Conservation (phyloP, 2,113 vertebrate species). For the Symphodus melops region DNA sequence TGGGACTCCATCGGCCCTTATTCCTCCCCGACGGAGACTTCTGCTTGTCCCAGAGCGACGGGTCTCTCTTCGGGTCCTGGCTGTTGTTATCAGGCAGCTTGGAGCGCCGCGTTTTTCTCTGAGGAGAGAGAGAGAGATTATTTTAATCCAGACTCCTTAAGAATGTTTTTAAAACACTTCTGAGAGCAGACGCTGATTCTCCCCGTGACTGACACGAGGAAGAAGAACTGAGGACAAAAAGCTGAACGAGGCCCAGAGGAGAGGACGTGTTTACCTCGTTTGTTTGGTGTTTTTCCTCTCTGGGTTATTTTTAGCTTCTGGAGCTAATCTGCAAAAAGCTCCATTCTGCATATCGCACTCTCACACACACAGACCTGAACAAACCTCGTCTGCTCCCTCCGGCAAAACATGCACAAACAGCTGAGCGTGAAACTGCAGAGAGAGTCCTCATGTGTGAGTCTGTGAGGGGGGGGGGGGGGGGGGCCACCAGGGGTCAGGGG, state of each 20-base stretch:
- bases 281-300: constrained; percentile 19
- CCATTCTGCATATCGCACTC: constrained; percentile 22
- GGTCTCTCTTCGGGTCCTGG: constrained; percentile 84
- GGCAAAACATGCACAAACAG: constrained; percentile 22
- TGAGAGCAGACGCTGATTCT: constrained; percentile 32
- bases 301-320: constrained; percentile 68
- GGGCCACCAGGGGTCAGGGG: no score
- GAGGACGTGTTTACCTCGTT: constrained; percentile 57
- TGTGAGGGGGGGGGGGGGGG: no score
- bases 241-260: constrained; percentile 36
- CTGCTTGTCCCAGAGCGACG: constrained; percentile 81
- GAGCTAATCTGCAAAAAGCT: constrained; percentile 61
- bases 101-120: constrained; percentile 88
- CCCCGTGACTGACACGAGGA: constrained; percentile 38
- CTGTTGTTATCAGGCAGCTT: constrained; percentile 90
- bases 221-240: constrained; percentile 52
- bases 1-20: constrained; percentile 83
- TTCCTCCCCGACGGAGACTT: constrained; percentile 80
- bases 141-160: constrained; percentile 16
- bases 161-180: constrained; percentile 11
- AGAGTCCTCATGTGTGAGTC: no score
- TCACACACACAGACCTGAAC: constrained; percentile 22
- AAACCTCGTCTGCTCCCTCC: constrained; percentile 26
- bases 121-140: constrained; percentile 34
- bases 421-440: constrained; percentile 3